phyloP scores from a whole-genome alignment of 2,113 vertebrate genomes.

The Callithrix jacchus region DNA sequence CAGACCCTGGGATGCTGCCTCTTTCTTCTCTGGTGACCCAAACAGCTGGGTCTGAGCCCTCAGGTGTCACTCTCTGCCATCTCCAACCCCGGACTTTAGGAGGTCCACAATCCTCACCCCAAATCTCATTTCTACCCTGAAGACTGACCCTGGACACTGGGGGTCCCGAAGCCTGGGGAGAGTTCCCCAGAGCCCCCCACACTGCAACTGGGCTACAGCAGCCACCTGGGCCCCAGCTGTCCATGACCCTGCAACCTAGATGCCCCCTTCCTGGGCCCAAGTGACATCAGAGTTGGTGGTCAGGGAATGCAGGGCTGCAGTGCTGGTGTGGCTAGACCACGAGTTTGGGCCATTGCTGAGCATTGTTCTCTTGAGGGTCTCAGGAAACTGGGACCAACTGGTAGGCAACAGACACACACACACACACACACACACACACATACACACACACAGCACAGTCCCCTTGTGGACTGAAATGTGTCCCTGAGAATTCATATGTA shows the following conservation, averaged over 20 bases:
- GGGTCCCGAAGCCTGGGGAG: not conserved
- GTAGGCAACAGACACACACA: not conserved
- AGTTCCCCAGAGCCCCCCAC: not conserved
- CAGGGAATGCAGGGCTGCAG: not conserved
- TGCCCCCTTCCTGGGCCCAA: fast-evolving
- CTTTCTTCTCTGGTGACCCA: not conserved
- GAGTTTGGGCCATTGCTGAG: not conserved
- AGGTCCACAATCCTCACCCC: not conserved
- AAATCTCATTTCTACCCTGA: not conserved
- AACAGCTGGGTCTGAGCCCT: too few species aligned
- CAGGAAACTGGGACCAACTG: not conserved
- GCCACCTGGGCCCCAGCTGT: not conserved
- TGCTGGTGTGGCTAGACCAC: not conserved
- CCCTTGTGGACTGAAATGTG: not conserved
- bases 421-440: too few species aligned
- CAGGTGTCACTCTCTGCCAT: not conserved
- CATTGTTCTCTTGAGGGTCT: not conserved
- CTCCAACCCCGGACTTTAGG: not conserved
- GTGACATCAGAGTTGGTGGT: not conserved
- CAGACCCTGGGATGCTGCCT: not conserved
- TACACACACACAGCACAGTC: not conserved
- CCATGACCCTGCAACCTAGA: not conserved
- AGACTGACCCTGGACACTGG: not conserved
- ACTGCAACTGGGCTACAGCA: not conserved
- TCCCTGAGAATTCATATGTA: not conserved